Evolutionary conservation across 2,113 vertebrate genomes (phyloP), one percentile per base, ranked within the genome.

Genomic region (Trinectes maculatus): DNA sequence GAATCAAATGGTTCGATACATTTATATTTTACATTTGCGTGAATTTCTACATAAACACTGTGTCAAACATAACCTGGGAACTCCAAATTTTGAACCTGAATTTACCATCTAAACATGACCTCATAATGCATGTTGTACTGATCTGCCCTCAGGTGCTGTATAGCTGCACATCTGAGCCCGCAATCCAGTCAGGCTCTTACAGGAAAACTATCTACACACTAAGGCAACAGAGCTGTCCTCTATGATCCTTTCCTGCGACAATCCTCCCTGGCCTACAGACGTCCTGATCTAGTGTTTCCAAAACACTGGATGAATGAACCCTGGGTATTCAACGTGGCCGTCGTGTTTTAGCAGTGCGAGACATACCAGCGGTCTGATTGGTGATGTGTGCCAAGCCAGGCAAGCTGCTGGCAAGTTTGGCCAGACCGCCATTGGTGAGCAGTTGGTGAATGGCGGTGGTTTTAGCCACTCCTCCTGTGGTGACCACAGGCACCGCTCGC

Each of bases 371-470:
- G 12, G 93, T 92, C 87, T 95, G 96, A 85, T 90, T 96, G 86
- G 95, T 96, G 91, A 98, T 94, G 84, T 99, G 96, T 10, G 96
- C 95, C 92, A 98, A 90, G 68, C 95, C 94, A 0, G 96, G 95
- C 9, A 97, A 92, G 73, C 93, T 96, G 88, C 94, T 96, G 72
- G 96, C 96, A 63, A 98, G 91, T 77, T 98, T 98, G 18, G 96
- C 96, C 49, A 99, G 91, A 1, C 96, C 95, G 1, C 97, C 95
- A 0, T 98, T 99, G 15, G 93, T 93, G 67, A 99, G 94, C 62
- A 99, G 91, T 80, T 99, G 98, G 82, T 98, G 98, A 78, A 98
- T 98, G 55, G 96, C 94, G 0, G 96, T 96, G 84, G 94, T 95
- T 79, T 98, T 98, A 68, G 91, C 89, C 16, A 92, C 61, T 1